Percentiles rank a stretch among this genome's conserved stretches.
phyloP scores from a whole-genome alignment of 2,888 invertebrate species.

The Drosophila affinis region DNA sequence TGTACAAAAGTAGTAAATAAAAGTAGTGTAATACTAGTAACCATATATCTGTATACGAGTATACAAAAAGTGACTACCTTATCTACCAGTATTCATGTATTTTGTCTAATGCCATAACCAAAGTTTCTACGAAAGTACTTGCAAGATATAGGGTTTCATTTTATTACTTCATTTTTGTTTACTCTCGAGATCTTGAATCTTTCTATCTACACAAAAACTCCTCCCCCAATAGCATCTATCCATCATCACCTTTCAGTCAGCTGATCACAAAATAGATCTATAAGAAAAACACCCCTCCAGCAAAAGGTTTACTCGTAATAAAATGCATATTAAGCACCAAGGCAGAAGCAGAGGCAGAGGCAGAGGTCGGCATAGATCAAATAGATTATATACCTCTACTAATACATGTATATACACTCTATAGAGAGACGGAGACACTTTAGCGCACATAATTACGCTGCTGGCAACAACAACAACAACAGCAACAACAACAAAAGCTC shows the following conservation, averaged over 20 bases:
- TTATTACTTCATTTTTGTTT: too few relatives aligned
- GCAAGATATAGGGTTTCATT: too few relatives aligned
- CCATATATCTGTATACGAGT: too few relatives aligned
- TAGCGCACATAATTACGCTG: conserved; percentile 31
- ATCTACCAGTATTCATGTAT: too few relatives aligned
- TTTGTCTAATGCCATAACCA: too few relatives aligned
- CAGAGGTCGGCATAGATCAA: conserved; percentile 71
- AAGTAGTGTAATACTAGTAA: too few relatives aligned
- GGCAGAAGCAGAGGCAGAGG: conserved; percentile 46
- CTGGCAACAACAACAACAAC: conserved; percentile 32
- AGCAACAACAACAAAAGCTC: conserved; percentile 52
- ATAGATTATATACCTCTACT: conserved; percentile 57
- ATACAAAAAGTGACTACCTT: too few relatives aligned
- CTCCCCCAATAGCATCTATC: background rate
- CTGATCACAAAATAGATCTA: background rate
- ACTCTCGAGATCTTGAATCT: too few relatives aligned
- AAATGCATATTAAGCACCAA: conserved; percentile 57
- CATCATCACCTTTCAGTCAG: background rate
- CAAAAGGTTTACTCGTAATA: background rate
- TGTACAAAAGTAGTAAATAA: too few relatives aligned
- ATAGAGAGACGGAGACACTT: conserved; percentile 25
- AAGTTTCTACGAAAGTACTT: too few relatives aligned
- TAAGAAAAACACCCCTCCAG: background rate
- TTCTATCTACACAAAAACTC: background rate
- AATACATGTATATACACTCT: conserved; percentile 15